Evolutionary conservation across 1,140 invertebrate genomes (phyloP), one percentile per base, ranked within the genome.

Genomic region (Formica selysi): DNA sequence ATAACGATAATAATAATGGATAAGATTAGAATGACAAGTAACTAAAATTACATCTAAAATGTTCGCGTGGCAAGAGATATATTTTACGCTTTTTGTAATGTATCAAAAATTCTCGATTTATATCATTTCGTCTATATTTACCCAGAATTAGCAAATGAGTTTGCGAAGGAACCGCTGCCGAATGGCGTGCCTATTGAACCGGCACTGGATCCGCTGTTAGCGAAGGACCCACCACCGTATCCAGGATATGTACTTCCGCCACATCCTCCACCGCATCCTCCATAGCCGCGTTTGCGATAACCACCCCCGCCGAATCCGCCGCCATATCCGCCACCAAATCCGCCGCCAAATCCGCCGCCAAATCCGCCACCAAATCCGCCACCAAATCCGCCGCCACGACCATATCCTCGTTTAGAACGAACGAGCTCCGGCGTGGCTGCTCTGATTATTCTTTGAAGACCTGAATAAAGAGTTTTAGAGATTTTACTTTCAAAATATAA

Each of bases 101-200:
- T 38, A 11, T 16, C 5, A 6, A 29, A 61, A 38, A 22, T 41
- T 57, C 13, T 29, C 1, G 0, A 26, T n/a, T 32, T 16, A 16
- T 4, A 44, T 32, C 8, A n/a, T 1, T 32, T 54, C 16, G 29
- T 0, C 3, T 7, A 65, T 83, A 78, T 80, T 90, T 88, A 92
- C 89, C 88, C 89, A 32, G 88, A 10, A 67, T 81, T 87, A 11
- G 89, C 73, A 11, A 32, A 86, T 0, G 90, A 81, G 10, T 36
- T 73, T 1, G 91, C 57, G 36, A 87, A 91, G 1, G 90, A 64
- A 2, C 68, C 86, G 41, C 83, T 71, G 11, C 91, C 91, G 0
- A 88, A 89, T 1, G 91, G 91, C 3, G 85, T 87, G 71, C 67
- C 90, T 29, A 91, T 80, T 6, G 91, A 48, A 6, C 78, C 89